These are phyloP conservation scores for Diarsia mendica DNA, from an alignment of 2,888 invertebrate species.

Conservation along the genomic window DNA sequence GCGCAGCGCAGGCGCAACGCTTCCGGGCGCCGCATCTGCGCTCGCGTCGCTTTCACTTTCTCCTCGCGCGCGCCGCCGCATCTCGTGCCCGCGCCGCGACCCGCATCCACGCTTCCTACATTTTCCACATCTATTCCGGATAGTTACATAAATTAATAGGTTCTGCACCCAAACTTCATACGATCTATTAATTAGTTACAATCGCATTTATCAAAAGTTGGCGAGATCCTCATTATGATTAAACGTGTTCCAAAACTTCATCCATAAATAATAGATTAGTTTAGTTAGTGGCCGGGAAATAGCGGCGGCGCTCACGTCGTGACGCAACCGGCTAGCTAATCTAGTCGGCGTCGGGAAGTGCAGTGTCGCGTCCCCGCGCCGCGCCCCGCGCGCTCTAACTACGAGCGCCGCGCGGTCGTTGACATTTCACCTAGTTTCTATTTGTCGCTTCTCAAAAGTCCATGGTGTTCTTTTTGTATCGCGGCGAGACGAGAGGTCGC, in stretches of 20 bases:
- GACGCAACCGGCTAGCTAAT: slow-evolving; percentile 90
- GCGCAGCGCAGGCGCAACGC: slow-evolving; percentile 79
- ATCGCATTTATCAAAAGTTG: slow-evolving; percentile 41
- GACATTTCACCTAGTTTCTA: slow-evolving; percentile 90
- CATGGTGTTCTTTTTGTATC: slow-evolving; percentile 83
- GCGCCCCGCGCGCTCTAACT: slow-evolving; percentile 84
- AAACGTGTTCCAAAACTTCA: slow-evolving; percentile 61
- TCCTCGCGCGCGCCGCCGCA: slow-evolving; percentile 81
- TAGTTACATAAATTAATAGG: slow-evolving; percentile 73
- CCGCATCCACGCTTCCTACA: slow-evolving; percentile 81
- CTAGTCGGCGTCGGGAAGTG: slow-evolving; percentile 90
- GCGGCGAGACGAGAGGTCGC: slow-evolving; percentile 70
- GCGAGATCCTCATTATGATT: slow-evolving; percentile 46
- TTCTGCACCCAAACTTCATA: slow-evolving; percentile 47
- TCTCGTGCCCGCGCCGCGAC: slow-evolving; percentile 79
- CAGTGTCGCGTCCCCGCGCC: slow-evolving; percentile 90
- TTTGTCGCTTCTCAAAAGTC: slow-evolving; percentile 85
- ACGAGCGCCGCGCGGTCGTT: slow-evolving; percentile 88
- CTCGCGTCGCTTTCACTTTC: slow-evolving; percentile 89
- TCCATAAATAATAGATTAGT: slow-evolving; percentile 76
- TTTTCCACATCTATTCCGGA: slow-evolving; percentile 81
- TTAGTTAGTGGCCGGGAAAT: slow-evolving; percentile 76
- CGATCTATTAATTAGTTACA: slow-evolving; percentile 38
- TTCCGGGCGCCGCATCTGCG: slow-evolving; percentile 89
- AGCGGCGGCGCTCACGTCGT: slow-evolving; percentile 81